Base-by-base conservation (phyloP, 2,113 vertebrate species). In the Rhinoptilus africanus region DNA sequence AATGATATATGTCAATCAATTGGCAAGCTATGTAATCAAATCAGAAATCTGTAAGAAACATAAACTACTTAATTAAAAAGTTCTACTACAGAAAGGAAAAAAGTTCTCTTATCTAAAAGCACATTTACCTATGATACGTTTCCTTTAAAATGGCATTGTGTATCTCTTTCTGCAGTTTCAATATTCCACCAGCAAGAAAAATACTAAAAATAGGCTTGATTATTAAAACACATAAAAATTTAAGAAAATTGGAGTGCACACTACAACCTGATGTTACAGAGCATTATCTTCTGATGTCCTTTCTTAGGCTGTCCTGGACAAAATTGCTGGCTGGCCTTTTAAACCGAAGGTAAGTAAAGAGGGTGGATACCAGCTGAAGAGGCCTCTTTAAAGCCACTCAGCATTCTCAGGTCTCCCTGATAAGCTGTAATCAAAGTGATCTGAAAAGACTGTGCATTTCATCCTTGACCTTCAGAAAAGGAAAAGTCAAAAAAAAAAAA, bases 31-130 rank as follows among this genome's bases (percentile, higher is more conserved):
- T 76, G 24, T 26, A 71, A 78, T 76, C 96, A 86, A 89, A 77
- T 81, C 59, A 93, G 50, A 68, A 75, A 93, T 28, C 24, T 88
- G 34, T 66, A 96, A 95, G 54, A 97, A 97, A 93, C 50, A 93
- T 66, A 95, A 88, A 94, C 77, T 95, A 72, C 18, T 34, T 72
- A 92, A 94, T 34, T 56, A 64, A 56, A 47, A 92, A 39, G 12
- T 89, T 94, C 79, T 89, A 66, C 51, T 32, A 60, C 14, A 86
- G 69, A 93, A 80, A 60, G 34, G 5, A 12, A 89, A 89, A 97
- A 95, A 24, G 0, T 3, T 92, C 47, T 66, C 12, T 76, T 74
- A 76, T 21, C 22, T 85, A 95, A 86, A 96, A 78, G 12, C 18
- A n/a, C 12, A 13, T 75, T 62, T 80, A 73, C 26, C 57, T 89